Conservation (phyloP, 2,888 invertebrate species). For the Agonopterix alstromeriana region DNA sequence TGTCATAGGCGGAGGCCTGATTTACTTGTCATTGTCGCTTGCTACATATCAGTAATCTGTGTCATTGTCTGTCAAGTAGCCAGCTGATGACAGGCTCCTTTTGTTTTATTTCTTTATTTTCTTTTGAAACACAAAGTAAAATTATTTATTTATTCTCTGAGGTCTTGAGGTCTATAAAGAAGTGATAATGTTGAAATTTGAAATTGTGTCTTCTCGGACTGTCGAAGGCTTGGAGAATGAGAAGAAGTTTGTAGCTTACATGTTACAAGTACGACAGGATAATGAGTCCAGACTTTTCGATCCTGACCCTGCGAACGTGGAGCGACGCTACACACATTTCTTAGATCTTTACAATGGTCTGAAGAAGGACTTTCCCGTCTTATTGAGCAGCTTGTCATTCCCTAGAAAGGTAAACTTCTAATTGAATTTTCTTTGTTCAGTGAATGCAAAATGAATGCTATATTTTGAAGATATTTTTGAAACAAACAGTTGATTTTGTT, state of each 20-base stretch:
- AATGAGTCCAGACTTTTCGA: constrained; percentile 61
- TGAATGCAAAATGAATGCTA: too few relatives aligned
- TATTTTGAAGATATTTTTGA: not conserved
- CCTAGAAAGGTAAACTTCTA: constrained; percentile 77
- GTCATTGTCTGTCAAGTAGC: too few relatives aligned
- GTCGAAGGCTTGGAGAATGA: constrained; percentile 77
- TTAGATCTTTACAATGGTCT: constrained; percentile 79
- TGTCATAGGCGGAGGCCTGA: too few relatives aligned
- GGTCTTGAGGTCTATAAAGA: not conserved
- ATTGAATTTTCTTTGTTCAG: constrained; percentile 2
- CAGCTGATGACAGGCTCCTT: not conserved
- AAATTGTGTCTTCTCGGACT: constrained; percentile 81
- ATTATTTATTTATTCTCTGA: not conserved
- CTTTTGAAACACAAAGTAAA: not conserved
- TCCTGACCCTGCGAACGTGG: constrained; percentile 79
- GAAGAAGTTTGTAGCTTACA: constrained; percentile 84
- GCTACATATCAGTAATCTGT: too few relatives aligned
- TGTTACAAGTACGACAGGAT: constrained; percentile 79
- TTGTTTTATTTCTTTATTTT: not conserved
- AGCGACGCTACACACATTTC: constrained; percentile 85
- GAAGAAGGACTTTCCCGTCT: constrained; percentile 74
- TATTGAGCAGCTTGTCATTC: constrained; percentile 75
- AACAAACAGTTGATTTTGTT: not conserved
- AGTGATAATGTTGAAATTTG: constrained; percentile 70
- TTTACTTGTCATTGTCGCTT: too few relatives aligned